Base-by-base conservation (phyloP, 1,140 invertebrate species). In the Teleogryllus occipitalis region DNA sequence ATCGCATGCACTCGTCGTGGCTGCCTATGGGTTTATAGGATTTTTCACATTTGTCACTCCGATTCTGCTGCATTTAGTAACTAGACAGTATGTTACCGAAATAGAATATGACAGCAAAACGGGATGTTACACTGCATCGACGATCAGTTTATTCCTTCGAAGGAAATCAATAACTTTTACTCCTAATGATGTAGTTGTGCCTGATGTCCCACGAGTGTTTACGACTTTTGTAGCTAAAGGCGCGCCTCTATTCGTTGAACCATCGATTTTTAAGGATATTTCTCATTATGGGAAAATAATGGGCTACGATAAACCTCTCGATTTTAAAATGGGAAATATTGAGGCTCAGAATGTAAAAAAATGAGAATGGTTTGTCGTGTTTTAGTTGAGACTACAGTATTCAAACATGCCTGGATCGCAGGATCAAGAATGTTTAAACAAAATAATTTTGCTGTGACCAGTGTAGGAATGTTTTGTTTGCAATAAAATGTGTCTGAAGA, bases 281-380 rank as follows among this genome's bases (percentile, higher is more conserved):
- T 84, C 89, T 79, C 92, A 96, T 85, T 97, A 95, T 87, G 90
- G 89, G 54, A 91, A 90, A 83, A 90, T 98, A 74, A 95, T 98
- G 93, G 95, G 95, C 5, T 97, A 93, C 85, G 95, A 98, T 83
- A 95, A 96, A 85, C 96, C 95, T 8, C 87, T 97, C 65, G 93
- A 97, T 86, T 93, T 95, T 79, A 91, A 92, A 86, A 82, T 93
- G 22, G 49, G n/a, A 85, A 85, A 12, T 81, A 85, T 81, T 46
- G 75, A 81, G 46, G 76, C 46, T 22, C 54, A 80, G 8, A 74
- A 27, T 15, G 46, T 21, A 6, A 79, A 80, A n/a, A 65, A 65
- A 65, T 65, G 18, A 65, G 10, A 14, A 2, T 54, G 8, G 8
- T 54, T 54, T 15, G 15, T 8, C 15, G 49, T 14, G 10, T 14